These are phyloP conservation scores for Brotula barbata DNA, from an alignment of 2,797 vertebrate species.

Conservation along the genomic window DNA sequence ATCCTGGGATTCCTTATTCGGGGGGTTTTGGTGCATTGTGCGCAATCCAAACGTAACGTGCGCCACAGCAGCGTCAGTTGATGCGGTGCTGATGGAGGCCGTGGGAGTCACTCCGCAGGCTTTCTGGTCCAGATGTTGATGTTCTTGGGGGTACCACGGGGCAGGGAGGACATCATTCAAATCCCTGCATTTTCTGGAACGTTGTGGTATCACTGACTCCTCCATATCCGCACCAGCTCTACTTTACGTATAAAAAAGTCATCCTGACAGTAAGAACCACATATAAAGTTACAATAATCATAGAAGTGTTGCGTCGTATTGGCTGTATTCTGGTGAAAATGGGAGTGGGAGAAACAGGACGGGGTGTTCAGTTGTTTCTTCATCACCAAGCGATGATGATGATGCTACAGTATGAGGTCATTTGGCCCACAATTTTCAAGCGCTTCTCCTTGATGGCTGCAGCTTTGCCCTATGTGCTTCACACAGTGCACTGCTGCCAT, in stretches of 20 bases:
- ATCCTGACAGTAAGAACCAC: no score
- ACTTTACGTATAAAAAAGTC: no score
- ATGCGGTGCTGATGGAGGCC: slow-evolving; percentile 69
- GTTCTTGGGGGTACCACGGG: neutral
- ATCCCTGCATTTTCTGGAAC: neutral
- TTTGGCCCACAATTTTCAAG: slow-evolving; percentile 72
- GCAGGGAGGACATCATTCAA: neutral
- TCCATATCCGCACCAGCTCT: no score
- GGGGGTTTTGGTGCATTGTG: slow-evolving; percentile 74
- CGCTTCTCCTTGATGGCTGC: slow-evolving; percentile 54
- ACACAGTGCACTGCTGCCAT: slow-evolving; percentile 43
- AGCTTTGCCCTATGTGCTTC: neutral
- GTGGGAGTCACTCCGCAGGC: slow-evolving; percentile 46
- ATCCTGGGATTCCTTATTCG: slow-evolving; percentile 76
- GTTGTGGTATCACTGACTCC: no score
- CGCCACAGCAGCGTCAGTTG: slow-evolving; percentile 51
- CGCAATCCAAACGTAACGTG: slow-evolving; percentile 65
- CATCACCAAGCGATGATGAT: slow-evolving; percentile 57
- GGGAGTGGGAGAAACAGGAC: neutral
- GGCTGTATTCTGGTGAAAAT: neutral
- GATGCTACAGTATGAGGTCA: slow-evolving; percentile 72
- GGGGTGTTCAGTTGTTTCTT: slow-evolving; percentile 41
- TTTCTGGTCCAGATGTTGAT: slow-evolving; percentile 35
- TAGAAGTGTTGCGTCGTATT: neutral
- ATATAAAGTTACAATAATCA: no score